Evolutionary conservation across 2,797 vertebrate species (phyloP).

Genomic region (Tamandua tetradactyla): DNA sequence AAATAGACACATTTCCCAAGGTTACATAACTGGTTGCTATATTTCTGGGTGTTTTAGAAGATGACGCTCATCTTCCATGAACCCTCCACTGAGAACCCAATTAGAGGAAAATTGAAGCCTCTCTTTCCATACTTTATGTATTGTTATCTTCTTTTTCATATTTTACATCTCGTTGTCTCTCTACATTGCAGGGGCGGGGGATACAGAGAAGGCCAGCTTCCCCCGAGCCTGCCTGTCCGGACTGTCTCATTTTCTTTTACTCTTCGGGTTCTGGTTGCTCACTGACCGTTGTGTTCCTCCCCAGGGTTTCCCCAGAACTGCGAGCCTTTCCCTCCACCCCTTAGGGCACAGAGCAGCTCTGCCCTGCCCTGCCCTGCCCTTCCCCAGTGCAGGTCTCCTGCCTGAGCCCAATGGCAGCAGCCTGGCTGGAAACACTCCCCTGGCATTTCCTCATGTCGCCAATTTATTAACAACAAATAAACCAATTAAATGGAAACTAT

Average conservation of each 20-base stretch:
- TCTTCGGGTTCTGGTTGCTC: constrained; percentile 73
- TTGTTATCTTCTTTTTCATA: neutral
- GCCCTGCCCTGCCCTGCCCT: neutral
- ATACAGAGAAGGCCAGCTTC: constrained; percentile 50
- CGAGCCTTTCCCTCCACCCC: constrained; percentile 38
- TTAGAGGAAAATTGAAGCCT: neutral
- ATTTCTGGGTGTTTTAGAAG: neutral
- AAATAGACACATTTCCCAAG: neutral
- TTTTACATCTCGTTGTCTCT: neutral
- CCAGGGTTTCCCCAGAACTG: neutral
- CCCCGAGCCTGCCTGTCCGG: constrained; percentile 40
- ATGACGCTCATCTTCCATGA: neutral
- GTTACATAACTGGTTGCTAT: neutral
- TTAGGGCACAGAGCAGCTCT: constrained; percentile 17
- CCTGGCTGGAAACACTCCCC: constrained; percentile 57
- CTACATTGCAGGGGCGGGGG: constrained; percentile 21
- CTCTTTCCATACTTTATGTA: neutral
- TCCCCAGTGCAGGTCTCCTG: constrained; percentile 43
- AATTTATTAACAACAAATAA: constrained; percentile 86
- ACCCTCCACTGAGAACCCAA: neutral
- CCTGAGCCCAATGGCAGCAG: constrained; percentile 69
- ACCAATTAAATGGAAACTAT: constrained; percentile 84
- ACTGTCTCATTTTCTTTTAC: constrained; percentile 31
- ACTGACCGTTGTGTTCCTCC: constrained; percentile 64
- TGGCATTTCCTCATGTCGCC: constrained; percentile 79